Evolutionary conservation across 2,888 invertebrate species (phyloP).

Genomic region (Andrena fulva): DNA sequence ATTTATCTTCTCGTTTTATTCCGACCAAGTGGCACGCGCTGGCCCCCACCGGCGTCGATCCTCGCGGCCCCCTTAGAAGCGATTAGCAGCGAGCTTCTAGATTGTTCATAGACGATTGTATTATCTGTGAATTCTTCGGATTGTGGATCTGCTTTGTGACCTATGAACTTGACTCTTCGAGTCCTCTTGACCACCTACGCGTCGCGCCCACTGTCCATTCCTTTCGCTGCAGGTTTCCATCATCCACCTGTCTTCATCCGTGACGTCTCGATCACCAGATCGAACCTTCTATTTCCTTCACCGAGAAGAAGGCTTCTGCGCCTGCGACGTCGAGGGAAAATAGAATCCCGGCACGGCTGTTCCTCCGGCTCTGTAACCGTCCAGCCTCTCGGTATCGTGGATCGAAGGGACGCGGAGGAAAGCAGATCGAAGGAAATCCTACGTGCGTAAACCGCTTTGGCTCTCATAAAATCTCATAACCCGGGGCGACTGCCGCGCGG

Average conservation of each 20-base stretch:
- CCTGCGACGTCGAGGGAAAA: neutral
- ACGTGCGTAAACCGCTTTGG: constrained; percentile 81
- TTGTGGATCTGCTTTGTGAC: no score
- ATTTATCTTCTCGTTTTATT: constrained; percentile 33
- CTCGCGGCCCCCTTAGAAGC: neutral
- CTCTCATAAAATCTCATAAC: constrained; percentile 84
- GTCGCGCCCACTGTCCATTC: no score
- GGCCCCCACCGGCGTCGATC: neutral
- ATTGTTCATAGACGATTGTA: no score
- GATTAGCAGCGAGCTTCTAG: no score
- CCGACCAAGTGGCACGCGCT: constrained; percentile 42
- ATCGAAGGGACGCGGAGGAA: constrained; percentile 30
- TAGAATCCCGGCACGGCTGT: neutral
- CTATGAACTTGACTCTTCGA: no score
- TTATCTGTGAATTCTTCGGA: no score
- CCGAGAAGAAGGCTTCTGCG: no score
- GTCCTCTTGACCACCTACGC: no score
- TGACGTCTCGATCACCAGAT: no score
- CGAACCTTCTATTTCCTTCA: no score
- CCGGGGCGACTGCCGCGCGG: constrained; percentile 71
- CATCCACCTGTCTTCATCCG: no score
- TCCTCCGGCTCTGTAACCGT: constrained; percentile 11
- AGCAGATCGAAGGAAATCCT: constrained; percentile 53
- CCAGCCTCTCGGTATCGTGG: neutral
- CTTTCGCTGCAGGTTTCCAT: no score